phyloP scores from a whole-genome alignment of 2,113 vertebrate genomes.

The Pseudorhombus dupliciocellatus region DNA sequence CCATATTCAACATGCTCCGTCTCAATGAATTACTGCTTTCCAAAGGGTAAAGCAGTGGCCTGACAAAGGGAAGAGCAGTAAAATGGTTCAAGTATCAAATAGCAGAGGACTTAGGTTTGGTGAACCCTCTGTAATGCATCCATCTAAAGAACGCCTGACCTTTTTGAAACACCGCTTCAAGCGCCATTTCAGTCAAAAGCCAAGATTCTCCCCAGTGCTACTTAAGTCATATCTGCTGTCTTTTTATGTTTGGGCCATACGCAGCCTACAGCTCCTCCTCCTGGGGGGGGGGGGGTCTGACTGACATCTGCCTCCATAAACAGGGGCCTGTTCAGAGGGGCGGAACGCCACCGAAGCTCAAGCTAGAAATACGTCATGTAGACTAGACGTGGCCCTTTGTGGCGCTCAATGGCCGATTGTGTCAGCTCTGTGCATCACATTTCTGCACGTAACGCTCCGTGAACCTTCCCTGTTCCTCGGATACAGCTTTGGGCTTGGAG shows the following conservation, averaged over 20 bases:
- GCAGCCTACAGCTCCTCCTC: constrained; percentile 13
- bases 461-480: constrained; percentile 28
- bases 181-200: constrained; percentile 23
- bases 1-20: background rate
- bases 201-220: constrained; percentile 9
- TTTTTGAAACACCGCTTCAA: constrained; percentile 27
- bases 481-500: constrained; percentile 52
- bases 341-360: constrained; percentile 15
- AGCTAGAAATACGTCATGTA: constrained; percentile 44
- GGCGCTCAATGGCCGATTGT: constrained; percentile 30
- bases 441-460: constrained; percentile 40
- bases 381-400: constrained; percentile 40
- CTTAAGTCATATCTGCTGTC: constrained; percentile 37
- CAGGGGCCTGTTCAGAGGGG: constrained; percentile 35
- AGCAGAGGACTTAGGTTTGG: background rate
- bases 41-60: background rate
- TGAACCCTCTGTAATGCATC: constrained; percentile 9
- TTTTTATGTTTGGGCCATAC: constrained; percentile 24
- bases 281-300: constrained; percentile 30
- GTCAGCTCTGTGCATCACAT: constrained; percentile 43
- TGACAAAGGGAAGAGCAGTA: background rate
- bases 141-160: background rate
- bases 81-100: constrained; percentile 23
- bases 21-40: background rate
- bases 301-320: constrained; percentile 54